Conservation (phyloP, 92 coral and sea anemone species). For the Paragorgia papillata region DNA sequence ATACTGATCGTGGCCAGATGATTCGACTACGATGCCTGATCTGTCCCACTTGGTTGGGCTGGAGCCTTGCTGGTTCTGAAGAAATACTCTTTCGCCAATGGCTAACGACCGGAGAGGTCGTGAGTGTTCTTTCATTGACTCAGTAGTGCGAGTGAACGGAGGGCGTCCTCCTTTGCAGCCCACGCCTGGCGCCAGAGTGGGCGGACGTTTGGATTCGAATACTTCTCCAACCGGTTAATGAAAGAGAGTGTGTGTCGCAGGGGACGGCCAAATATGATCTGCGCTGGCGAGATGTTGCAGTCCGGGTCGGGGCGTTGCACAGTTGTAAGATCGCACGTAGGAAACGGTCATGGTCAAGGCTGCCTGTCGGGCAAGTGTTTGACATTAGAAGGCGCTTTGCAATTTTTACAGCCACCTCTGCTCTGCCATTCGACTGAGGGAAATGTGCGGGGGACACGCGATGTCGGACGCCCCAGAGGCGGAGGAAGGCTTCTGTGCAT, state of each 20-base stretch:
- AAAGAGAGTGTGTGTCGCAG: slow-evolving; percentile 46
- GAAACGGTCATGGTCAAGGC: slow-evolving; percentile 45
- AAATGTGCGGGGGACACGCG: slow-evolving; percentile 39
- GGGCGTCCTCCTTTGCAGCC: slow-evolving; percentile 54
- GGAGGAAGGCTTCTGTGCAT: slow-evolving; percentile 27
- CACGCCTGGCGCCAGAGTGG: slow-evolving; percentile 49
- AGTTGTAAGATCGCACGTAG: slow-evolving; percentile 50
- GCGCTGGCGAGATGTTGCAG: slow-evolving; percentile 49
- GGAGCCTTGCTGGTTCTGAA: slow-evolving; percentile 69
- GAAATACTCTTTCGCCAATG: slow-evolving; percentile 59
- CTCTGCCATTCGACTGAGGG: slow-evolving; percentile 48
- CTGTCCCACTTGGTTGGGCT: slow-evolving; percentile 75
- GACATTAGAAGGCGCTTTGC: slow-evolving; percentile 44
- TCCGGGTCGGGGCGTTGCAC: slow-evolving; percentile 51
- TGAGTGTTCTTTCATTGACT: slow-evolving; percentile 35
- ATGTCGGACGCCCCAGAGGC: slow-evolving; percentile 44
- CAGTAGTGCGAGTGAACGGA: slow-evolving; percentile 33
- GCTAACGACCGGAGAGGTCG: slow-evolving; percentile 58
- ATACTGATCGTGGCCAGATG: slow-evolving; percentile 62
- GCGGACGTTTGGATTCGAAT: slow-evolving; percentile 44
- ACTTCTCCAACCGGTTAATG: slow-evolving; percentile 52
- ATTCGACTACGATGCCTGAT: slow-evolving; percentile 54
- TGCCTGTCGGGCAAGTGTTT: slow-evolving; percentile 52
- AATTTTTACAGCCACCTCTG: slow-evolving; percentile 32
- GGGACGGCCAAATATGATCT: slow-evolving; percentile 46